A percentile compares a stretch with the other conserved stretches of the same genome.
These are phyloP conservation scores for Steinernema khuongi DNA, from an alignment of 1,140 invertebrate species.

Conservation along the genomic window DNA sequence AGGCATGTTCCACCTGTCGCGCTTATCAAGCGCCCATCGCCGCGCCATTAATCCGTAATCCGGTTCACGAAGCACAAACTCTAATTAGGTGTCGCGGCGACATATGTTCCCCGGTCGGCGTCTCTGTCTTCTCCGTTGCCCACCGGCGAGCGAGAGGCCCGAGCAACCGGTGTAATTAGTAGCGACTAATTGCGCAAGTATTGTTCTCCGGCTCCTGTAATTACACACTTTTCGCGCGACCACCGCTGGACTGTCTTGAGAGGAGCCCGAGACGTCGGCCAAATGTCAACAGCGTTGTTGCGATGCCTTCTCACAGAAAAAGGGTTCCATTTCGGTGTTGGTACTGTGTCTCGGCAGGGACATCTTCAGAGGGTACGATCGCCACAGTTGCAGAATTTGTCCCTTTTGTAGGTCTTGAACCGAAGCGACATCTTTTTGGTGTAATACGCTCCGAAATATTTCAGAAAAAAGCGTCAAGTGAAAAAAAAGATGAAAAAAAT, in stretches of 20 bases:
- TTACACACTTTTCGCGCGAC: not conserved
- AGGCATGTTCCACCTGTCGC: constrained; percentile 3
- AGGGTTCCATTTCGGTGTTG: too few species aligned
- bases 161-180: constrained; percentile 10
- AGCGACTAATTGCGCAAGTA: constrained; percentile 14
- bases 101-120: not conserved
- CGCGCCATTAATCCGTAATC: constrained; percentile 6
- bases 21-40: not conserved
- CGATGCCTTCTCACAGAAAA: too few species aligned
- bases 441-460: too few species aligned
- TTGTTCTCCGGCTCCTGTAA: constrained; percentile 8
- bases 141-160: not conserved
- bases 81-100: constrained; percentile 9
- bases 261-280: not conserved
- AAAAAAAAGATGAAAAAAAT: too few species aligned
- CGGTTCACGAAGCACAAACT: constrained; percentile 12
- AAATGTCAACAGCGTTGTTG: not conserved
- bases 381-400: too few species aligned
- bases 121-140: not conserved
- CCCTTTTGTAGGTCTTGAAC: too few species aligned
- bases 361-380: too few species aligned
- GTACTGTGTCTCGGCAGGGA: too few species aligned
- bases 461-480: too few species aligned
- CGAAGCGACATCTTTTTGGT: too few species aligned
- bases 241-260: not conserved